phyloP scores from a whole-genome alignment of 1,140 invertebrate genomes.

The Drosophila funebris region DNA sequence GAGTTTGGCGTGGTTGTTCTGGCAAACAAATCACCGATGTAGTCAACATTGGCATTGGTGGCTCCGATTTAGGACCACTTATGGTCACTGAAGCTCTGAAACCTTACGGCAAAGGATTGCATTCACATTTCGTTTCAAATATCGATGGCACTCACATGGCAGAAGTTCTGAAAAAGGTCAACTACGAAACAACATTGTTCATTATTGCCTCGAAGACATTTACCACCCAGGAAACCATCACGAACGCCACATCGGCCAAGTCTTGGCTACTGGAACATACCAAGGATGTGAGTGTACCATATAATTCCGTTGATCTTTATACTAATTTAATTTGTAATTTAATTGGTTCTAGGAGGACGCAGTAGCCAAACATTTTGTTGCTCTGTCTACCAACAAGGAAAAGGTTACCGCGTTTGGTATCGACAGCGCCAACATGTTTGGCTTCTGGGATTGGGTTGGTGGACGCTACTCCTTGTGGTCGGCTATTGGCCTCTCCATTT shows the following conservation, averaged over 20 bases:
- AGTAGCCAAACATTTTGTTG: constrained; percentile 99
- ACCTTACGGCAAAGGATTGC: constrained; percentile 93
- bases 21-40: constrained; percentile 98
- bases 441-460: constrained; percentile 99
- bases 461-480: constrained; percentile 99
- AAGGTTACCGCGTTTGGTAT: constrained; percentile 99
- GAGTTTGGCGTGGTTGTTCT: constrained; percentile 91
- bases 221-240: constrained; percentile 99
- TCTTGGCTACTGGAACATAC: constrained; percentile 95
- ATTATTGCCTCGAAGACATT: constrained; percentile 99
- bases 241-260: constrained; percentile 98
- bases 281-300: constrained; percentile 90
- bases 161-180: constrained; percentile 95
- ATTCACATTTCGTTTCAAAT: constrained; percentile 99
- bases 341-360: constrained; percentile 86
- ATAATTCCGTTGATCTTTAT: background rate
- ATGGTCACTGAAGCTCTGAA: constrained; percentile 99
- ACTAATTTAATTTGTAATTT: background rate
- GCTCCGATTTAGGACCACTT: constrained; percentile 98
- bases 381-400: constrained; percentile 96
- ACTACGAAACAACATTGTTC: constrained; percentile 97
- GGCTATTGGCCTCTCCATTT: constrained; percentile 98
- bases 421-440: constrained; percentile 98
- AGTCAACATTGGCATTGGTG: constrained; percentile 99
- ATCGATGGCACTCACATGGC: constrained; percentile 99